phyloP scores from a whole-genome alignment of 2,797 vertebrate genomes.

The Tragopan temminckii region DNA sequence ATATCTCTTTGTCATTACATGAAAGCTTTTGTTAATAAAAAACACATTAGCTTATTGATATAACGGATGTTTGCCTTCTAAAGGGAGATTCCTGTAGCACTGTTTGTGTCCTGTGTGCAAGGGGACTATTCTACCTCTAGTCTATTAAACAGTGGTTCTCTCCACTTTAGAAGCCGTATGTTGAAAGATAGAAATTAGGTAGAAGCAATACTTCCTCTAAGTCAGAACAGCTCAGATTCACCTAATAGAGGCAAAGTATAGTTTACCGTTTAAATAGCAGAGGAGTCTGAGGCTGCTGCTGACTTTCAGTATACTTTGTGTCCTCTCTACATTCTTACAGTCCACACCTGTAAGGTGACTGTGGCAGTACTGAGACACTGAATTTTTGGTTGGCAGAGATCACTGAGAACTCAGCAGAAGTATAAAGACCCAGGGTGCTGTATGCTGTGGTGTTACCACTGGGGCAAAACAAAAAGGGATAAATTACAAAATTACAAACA shows the following conservation, averaged over 20 bases:
- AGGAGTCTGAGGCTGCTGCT: background rate
- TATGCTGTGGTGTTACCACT: background rate
- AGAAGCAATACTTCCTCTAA: background rate
- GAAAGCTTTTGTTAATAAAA: background rate
- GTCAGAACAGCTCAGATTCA: background rate
- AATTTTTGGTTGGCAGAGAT: background rate
- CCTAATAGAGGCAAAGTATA: too few species aligned
- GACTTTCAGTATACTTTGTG: background rate
- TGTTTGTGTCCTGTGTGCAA: background rate
- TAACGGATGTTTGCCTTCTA: background rate
- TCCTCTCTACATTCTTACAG: background rate
- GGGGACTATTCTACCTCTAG: background rate
- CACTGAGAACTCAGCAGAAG: background rate
- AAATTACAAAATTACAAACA: background rate
- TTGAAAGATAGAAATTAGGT: background rate
- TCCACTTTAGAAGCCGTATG: background rate
- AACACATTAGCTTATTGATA: background rate
- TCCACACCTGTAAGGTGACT: background rate
- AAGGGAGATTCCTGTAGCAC: background rate
- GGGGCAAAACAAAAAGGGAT: background rate
- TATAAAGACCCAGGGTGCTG: fast-evolving
- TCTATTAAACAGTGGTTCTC: background rate
- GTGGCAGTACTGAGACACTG: background rate
- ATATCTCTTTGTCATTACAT: background rate
- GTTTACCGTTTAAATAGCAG: background rate